phyloP scores from a whole-genome alignment of 2,797 vertebrate species.

The Halcyon chelicuti region DNA sequence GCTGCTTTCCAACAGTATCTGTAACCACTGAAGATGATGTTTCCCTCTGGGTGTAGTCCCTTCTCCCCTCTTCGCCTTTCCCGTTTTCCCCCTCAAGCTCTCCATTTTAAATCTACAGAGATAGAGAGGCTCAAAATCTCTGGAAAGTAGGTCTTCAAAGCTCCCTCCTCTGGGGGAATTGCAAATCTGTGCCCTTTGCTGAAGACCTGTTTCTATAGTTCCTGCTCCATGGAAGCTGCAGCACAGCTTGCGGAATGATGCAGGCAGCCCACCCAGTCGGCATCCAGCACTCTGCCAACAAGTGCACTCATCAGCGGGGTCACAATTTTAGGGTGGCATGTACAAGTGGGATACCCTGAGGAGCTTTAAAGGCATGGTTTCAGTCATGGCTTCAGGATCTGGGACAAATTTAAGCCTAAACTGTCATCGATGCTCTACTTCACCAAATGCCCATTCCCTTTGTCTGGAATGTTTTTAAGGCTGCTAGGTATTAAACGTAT shows the following conservation, averaged over 20 bases:
- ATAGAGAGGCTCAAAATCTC: background rate
- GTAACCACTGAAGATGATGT: background rate
- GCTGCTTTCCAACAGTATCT: background rate
- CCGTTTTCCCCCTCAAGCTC: background rate
- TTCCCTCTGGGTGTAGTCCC: background rate
- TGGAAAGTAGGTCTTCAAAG: background rate
- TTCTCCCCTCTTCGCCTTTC: background rate
- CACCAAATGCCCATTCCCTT: background rate
- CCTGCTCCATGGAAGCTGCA: fast-evolving
- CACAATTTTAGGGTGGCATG: background rate
- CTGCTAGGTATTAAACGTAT: background rate
- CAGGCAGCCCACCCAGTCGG: background rate
- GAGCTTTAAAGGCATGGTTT: background rate
- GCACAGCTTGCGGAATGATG: fast-evolving
- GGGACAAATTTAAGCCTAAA: background rate
- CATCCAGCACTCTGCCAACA: background rate
- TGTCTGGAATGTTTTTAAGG: background rate
- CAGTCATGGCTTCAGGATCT: background rate
- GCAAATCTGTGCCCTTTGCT: background rate
- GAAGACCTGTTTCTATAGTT: fast-evolving
- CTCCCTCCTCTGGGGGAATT: background rate
- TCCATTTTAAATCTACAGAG: background rate
- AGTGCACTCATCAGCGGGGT: background rate
- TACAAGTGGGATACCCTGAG: background rate
- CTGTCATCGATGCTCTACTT: background rate